These are phyloP conservation scores for Mesodorylaimus sp. DNA, from an alignment of 2,888 invertebrate genomes.

Conservation along the genomic window DNA sequence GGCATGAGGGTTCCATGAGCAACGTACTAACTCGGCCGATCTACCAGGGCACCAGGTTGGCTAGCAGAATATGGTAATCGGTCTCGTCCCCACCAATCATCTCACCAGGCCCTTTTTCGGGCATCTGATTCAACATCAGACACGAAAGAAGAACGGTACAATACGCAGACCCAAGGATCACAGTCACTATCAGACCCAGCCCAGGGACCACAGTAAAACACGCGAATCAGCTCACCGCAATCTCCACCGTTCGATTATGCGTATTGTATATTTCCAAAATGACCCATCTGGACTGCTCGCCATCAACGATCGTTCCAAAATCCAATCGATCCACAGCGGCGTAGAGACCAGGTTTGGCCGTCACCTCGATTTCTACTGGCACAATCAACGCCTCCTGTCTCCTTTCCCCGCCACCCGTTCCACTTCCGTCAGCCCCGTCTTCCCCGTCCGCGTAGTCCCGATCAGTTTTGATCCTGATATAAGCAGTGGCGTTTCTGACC, in stretches of 20 bases:
- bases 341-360: conserved; percentile 46
- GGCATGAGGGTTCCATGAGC: no score
- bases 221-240: conserved; percentile 39
- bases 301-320: conserved; percentile 58
- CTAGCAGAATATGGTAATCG: no score
- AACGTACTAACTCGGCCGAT: no score
- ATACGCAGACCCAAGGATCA: no score
- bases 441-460: conserved; percentile 21
- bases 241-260: conserved; percentile 46
- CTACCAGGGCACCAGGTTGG: no score
- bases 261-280: conserved; percentile 50
- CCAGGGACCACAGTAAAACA: no score
- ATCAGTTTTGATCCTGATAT: conserved; percentile 56
- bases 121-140: no score
- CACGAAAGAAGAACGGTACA: no score
- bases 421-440: not conserved
- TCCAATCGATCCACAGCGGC: conserved; percentile 57
- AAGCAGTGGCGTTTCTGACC: conserved; percentile 56
- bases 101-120: no score
- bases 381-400: conserved; percentile 53
- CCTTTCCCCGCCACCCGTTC: conserved; percentile 31
- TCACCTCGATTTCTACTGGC: conserved; percentile 64
- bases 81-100: no score
- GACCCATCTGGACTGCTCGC: conserved; percentile 44
- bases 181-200: no score